Base-by-base conservation (phyloP, 2,888 invertebrate species). In the Caenorhabditis zanzibari region DNA sequence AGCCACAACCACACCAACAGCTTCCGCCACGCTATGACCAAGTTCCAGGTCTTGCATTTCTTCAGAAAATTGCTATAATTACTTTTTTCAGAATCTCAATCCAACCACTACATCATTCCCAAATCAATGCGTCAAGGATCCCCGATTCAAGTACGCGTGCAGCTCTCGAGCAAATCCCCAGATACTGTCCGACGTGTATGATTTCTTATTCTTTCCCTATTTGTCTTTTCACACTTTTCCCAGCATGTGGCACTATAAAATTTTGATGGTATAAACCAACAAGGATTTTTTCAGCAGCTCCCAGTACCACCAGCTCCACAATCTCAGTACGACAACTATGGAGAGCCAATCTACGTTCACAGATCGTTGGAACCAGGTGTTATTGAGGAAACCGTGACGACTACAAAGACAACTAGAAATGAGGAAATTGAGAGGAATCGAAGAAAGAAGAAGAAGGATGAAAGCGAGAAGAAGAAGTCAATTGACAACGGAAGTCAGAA, bases 81-180 rank as follows among this genome's bases (percentile, higher is more conserved):
- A n/a, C n/a, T n/a, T 14, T 35, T 74, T 79, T 75, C 61, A 80
- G 80, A 74, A 28, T 52, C 66, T 35, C 73, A 63, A 19, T 26
- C 84, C 5, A 84, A 84, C 26, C 76, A 66, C 44, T 84, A 84
- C 38, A 84, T 84, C 47, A 84, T 84, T 58, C 84, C 84, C 2
- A 73, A 73, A 26, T 73, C 84, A 19, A 84, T 84, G 84, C 72
- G 84, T 19, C 69, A 59, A 19, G 64, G 49, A 16, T 81, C 81
- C 22, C 81, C 84, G 26, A 76, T 84, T 38, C 84, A 81, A 81
- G 84, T 84, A 74, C 76, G 84, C 24, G 81, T 84, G 38, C 84
- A 84, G 56, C 68, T 84, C 26, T 44, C 59, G 1, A 77, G 73
- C 81, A 84, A 84, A 59, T 74, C 73, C 69, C 79, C 79, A 5